phyloP scores from a whole-genome alignment of 2,113 vertebrate genomes.

The Isurus oxyrinchus region DNA sequence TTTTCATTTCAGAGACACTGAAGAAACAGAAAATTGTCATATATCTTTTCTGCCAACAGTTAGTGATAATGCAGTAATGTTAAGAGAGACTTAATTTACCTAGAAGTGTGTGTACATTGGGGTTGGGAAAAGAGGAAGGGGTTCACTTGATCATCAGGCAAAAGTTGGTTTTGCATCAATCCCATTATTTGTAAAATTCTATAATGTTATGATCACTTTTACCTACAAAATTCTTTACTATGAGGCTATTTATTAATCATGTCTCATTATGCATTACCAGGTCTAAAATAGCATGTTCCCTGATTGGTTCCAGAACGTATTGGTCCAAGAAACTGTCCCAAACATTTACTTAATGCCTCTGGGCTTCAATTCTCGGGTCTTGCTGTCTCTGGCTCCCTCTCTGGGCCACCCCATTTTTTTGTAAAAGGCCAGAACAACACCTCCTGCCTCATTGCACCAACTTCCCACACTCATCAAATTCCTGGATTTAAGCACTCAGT shows the following conservation, averaged over 20 bases:
- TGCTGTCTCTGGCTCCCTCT: not conserved
- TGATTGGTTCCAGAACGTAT: too few relatives aligned
- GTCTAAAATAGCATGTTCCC: too few relatives aligned
- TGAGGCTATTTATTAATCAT: too few relatives aligned
- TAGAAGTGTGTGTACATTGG: not conserved
- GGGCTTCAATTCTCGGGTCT: not conserved
- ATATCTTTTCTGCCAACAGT: not conserved
- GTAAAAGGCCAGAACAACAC: not conserved
- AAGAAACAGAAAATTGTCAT: constrained; percentile 39
- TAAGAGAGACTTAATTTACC: not conserved
- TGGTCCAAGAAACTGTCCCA: not conserved
- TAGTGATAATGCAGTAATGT: not conserved
- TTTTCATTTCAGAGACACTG: constrained; percentile 79
- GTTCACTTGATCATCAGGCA: not conserved
- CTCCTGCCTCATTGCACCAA: not conserved
- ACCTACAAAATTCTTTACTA: too few relatives aligned
- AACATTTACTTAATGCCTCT: not conserved
- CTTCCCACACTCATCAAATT: not conserved
- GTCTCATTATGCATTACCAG: too few relatives aligned
- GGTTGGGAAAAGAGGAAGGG: not conserved
- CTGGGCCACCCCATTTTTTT: not conserved
- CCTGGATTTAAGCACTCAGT: not conserved
- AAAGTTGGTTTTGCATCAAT: not conserved
- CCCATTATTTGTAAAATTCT: not conserved
- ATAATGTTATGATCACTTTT: too few relatives aligned